Percentiles rank a stretch among this genome's conserved stretches.
Conservation (phyloP, 2,888 invertebrate species). For the Volucella inanis region DNA sequence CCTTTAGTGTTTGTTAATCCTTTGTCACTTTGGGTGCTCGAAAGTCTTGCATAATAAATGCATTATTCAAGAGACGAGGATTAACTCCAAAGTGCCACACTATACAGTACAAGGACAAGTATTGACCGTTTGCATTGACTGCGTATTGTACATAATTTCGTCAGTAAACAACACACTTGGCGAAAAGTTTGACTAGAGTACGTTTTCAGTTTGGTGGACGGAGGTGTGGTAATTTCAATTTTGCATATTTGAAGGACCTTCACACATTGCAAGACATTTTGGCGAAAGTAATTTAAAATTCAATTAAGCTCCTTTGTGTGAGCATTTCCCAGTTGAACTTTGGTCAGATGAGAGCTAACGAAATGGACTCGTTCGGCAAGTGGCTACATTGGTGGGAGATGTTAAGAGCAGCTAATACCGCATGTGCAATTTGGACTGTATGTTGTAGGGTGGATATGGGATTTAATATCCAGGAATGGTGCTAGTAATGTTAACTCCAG, state of each 20-base stretch:
- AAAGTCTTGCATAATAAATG: constrained; percentile 74
- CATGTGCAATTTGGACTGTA: constrained; percentile 34
- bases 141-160: constrained; percentile 21
- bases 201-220: neutral
- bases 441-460: neutral
- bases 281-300: constrained; percentile 75
- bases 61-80: constrained; percentile 69
- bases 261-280: constrained; percentile 73
- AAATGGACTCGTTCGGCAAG: constrained; percentile 55
- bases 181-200: constrained; percentile 27
- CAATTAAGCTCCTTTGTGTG: constrained; percentile 74
- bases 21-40: constrained; percentile 52
- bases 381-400: constrained; percentile 31
- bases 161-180: constrained; percentile 65
- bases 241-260: constrained; percentile 74
- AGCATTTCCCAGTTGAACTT: constrained; percentile 47
- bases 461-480: neutral
- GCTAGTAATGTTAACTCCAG: constrained; percentile 9
- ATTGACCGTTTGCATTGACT: constrained; percentile 67
- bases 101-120: neutral
- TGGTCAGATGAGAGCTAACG: constrained; percentile 18
- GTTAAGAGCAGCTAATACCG: constrained; percentile 67
- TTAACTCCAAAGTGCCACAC: constrained; percentile 50
- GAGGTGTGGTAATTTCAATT: constrained; percentile 60
- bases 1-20: constrained; percentile 55